Evolutionary conservation across 1,140 invertebrate genomes (phyloP).

Genomic region (Propsilocerus akamusi): DNA sequence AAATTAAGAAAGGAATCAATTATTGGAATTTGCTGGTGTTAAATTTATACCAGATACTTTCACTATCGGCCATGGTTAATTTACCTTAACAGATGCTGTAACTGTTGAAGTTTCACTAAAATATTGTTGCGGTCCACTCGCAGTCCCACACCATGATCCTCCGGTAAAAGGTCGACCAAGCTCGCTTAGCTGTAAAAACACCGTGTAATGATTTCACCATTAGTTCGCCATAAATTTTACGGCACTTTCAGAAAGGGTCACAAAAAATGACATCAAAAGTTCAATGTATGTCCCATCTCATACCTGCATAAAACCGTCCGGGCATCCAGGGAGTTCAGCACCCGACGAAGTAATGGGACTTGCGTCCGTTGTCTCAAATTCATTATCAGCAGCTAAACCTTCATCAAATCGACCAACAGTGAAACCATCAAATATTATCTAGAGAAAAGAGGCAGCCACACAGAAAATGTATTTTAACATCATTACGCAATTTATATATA

Average conservation of each 20-base stretch:
- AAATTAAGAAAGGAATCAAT: not conserved
- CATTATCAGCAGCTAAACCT: conserved; percentile 23
- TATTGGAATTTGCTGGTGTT: conserved; percentile 5
- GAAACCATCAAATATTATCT: conserved; percentile 68
- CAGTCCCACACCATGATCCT: conserved; percentile 64
- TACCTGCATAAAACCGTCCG: conserved; percentile 61
- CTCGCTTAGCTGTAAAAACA: conserved; percentile 45
- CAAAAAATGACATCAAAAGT: not conserved
- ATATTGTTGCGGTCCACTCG: conserved; percentile 55
- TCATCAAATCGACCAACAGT: conserved; percentile 54
- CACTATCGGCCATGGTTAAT: conserved; percentile 16
- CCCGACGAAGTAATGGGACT: conserved; percentile 17
- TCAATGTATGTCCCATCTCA: no score
- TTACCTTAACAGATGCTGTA: conserved; percentile 47
- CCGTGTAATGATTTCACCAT: not conserved
- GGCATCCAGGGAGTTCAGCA: conserved; percentile 41
- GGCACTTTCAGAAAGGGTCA: not conserved
- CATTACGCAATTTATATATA: no score
- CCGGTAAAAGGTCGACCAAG: conserved; percentile 62
- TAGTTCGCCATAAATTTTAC: conserved; percentile 1
- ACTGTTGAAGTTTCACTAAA: conserved; percentile 71
- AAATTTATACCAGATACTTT: not conserved
- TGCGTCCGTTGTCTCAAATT: conserved; percentile 21
- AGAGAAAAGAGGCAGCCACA: conserved; percentile 19
- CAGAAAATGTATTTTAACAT: no score